These are phyloP conservation scores for Trachelus troglodyta DNA, from an alignment of 2,888 invertebrate species.

Conservation along the genomic window DNA sequence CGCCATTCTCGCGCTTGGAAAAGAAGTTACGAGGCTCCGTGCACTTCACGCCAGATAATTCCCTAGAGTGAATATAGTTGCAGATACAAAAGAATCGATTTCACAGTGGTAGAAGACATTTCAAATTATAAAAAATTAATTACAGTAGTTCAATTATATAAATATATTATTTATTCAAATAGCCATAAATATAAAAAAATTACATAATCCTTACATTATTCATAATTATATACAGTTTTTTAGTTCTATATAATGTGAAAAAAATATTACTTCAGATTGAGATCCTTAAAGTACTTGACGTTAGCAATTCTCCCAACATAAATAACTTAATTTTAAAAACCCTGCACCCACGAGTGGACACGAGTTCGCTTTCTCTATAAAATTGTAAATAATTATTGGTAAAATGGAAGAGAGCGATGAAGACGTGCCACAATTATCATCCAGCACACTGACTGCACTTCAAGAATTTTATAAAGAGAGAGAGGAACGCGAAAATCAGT, in stretches of 20 bases:
- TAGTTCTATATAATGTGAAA: background rate
- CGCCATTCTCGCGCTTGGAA: constrained; percentile 50
- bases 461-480: constrained; percentile 83
- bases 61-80: background rate
- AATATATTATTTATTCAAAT: background rate
- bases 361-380: background rate
- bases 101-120: background rate
- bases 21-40: constrained; percentile 31
- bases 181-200: background rate
- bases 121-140: background rate
- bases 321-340: background rate
- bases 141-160: background rate
- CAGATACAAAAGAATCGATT: background rate
- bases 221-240: background rate
- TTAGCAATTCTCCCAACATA: background rate
- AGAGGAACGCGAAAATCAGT: constrained; percentile 71
- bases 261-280: background rate
- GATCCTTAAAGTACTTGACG: background rate
- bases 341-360: background rate
- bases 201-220: background rate
- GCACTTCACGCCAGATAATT: constrained; percentile 13
- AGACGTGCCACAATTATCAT: constrained; percentile 68
- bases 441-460: constrained; percentile 78
- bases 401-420: background rate
- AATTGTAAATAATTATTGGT: background rate